A percentile compares a stretch with the other conserved stretches of the same genome.
These are phyloP conservation scores for Tinea semifulvella DNA, from an alignment of 2,888 invertebrate species.

Conservation along the genomic window DNA sequence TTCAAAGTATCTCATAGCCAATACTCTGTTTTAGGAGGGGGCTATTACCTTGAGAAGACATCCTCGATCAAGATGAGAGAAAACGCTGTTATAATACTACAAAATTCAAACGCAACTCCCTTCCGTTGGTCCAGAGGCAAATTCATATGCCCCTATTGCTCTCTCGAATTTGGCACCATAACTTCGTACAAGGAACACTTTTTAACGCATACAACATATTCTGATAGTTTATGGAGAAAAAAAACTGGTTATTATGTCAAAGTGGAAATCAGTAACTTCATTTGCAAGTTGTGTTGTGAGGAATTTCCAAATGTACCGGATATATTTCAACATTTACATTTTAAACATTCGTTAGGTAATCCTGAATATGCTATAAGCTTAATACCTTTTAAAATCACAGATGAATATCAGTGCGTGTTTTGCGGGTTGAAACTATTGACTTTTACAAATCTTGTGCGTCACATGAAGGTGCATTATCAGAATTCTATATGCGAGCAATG, in stretches of 20 bases:
- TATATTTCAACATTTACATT: constrained; percentile 28
- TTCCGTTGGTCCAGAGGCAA: no score
- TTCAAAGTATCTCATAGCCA: no score
- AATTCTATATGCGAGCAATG: constrained; percentile 56
- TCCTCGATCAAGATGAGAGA: no score
- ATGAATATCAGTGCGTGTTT: constrained; percentile 47
- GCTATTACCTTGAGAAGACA: no score
- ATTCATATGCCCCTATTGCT: no score
- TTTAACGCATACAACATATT: not conserved
- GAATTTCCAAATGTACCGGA: constrained; percentile 23
- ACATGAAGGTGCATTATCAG: constrained; percentile 57
- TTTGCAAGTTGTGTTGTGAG: constrained; percentile 30
- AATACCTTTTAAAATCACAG: constrained; percentile 44
- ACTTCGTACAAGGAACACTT: not conserved
- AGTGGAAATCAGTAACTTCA: constrained; percentile 36
- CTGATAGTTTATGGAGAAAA: not conserved
- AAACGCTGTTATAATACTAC: no score
- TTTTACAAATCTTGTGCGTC: constrained; percentile 52
- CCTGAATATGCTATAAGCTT: constrained; percentile 25
- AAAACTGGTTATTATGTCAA: constrained; percentile 23
- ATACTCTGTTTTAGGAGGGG: no score
- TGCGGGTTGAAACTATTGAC: constrained; percentile 53
- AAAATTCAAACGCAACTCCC: no score
- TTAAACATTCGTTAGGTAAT: constrained; percentile 26
- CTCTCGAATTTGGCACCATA: no score